A percentile compares a stretch with the other conserved stretches of the same genome.
Conservation (phyloP, 2,888 invertebrate species). For the Drosophila fungiperda region DNA sequence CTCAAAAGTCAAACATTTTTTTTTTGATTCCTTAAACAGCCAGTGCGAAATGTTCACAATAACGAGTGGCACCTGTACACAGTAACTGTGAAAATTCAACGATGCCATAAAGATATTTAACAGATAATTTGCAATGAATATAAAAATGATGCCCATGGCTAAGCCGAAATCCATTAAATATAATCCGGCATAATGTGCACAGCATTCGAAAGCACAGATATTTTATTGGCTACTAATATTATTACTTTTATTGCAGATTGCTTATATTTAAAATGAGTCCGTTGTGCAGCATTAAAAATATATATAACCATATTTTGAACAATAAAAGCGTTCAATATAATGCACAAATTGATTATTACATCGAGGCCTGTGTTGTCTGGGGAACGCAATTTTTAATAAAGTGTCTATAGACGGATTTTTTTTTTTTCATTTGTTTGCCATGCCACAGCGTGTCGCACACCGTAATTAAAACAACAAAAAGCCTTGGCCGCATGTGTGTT, state of each 20-base stretch:
- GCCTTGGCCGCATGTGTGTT: conserved; percentile 33
- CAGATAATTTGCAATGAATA: conserved; percentile 74
- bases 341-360: conserved; percentile 33
- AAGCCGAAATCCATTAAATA: conserved; percentile 22
- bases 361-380: conserved; percentile 26
- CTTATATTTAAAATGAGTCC: conserved; percentile 8
- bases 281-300: conserved; percentile 24
- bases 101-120: conserved; percentile 62
- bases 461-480: conserved; percentile 49
- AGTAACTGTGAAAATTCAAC: conserved; percentile 6
- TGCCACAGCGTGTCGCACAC: conserved; percentile 22
- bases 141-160: conserved; percentile 46
- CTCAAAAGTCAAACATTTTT: not conserved
- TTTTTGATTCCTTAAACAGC: not conserved
- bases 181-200: conserved; percentile 44
- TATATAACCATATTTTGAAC: conserved; percentile 7
- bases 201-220: conserved; percentile 21
- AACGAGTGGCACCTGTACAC: conserved; percentile 30
- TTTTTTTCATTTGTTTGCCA: conserved; percentile 15
- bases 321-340: conserved; percentile 25
- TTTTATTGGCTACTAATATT: conserved; percentile 51
- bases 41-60: not conserved
- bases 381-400: conserved; percentile 42
- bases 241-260: conserved; percentile 21
- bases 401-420: conserved; percentile 22